These are phyloP conservation scores for Chondrilla cf. caribensis DNA, from an alignment of 37 sponge, comb jelly and placozoan genomes.

Conservation along the genomic window DNA sequence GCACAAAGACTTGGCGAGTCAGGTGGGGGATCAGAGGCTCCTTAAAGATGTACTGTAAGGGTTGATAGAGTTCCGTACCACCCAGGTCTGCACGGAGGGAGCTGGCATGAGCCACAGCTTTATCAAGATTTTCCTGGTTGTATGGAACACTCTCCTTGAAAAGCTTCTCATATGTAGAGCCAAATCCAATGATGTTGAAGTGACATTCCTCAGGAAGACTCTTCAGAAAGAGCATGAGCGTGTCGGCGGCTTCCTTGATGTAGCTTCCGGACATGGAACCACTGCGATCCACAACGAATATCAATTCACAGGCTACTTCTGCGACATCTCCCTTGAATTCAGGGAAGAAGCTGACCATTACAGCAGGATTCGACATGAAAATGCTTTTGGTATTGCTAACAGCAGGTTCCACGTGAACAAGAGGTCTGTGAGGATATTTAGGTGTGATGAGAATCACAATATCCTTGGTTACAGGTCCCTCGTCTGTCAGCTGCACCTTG, in stretches of 20 bases:
- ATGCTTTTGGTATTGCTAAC: background rate
- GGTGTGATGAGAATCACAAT: conserved; percentile 31
- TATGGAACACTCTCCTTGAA: conserved; percentile 43
- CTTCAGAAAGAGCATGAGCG: conserved; percentile 57
- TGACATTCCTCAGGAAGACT: conserved; percentile 51
- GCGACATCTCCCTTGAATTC: conserved; percentile 14
- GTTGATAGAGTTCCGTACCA: conserved; percentile 57
- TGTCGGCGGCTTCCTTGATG: conserved; percentile 45
- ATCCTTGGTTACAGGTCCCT: conserved; percentile 17
- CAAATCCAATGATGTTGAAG: conserved; percentile 82
- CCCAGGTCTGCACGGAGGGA: conserved; percentile 51
- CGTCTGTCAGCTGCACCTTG: conserved; percentile 18
- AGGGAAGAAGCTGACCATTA: conserved; percentile 56
- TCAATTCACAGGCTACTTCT: conserved; percentile 53
- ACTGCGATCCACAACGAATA: conserved; percentile 72
- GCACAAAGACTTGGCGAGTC: conserved; percentile 48
- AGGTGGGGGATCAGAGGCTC: conserved; percentile 12
- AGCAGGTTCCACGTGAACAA: conserved; percentile 37
- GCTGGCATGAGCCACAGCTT: conserved; percentile 39
- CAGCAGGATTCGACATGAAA: conserved; percentile 34
- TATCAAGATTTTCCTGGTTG: conserved; percentile 42
- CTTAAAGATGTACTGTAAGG: conserved; percentile 44
- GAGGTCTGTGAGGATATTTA: conserved; percentile 38
- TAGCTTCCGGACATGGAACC: conserved; percentile 61
- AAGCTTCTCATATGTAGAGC: conserved; percentile 35